Percentiles rank a stretch among this genome's conserved stretches.
These are phyloP conservation scores for Ivindomyrus marchei DNA, from an alignment of 2,113 vertebrate species.

Conservation along the genomic window DNA sequence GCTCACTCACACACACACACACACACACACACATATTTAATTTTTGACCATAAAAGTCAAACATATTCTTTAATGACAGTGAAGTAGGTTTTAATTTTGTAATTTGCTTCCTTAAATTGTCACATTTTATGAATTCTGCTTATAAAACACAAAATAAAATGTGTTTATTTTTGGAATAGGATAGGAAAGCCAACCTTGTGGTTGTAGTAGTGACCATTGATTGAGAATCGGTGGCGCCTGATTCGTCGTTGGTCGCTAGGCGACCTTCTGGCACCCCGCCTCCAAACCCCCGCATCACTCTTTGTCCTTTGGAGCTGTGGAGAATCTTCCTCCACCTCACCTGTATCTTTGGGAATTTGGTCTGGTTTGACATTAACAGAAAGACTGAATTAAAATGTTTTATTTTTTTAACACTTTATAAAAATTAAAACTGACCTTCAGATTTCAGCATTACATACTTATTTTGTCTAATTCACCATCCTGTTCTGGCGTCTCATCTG, in stretches of 20 bases:
- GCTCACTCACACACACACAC: too few relatives aligned
- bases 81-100: background rate
- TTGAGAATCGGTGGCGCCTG: slow-evolving; percentile 85
- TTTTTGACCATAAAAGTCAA: background rate
- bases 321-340: slow-evolving; percentile 56
- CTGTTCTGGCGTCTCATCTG: slow-evolving; percentile 34
- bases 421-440: background rate
- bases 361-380: background rate
- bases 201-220: slow-evolving; percentile 96
- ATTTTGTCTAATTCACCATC: background rate
- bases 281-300: slow-evolving; percentile 77
- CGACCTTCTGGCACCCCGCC: slow-evolving; percentile 67
- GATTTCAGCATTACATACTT: background rate
- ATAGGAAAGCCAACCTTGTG: slow-evolving; percentile 67
- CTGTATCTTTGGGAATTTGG: slow-evolving; percentile 32
- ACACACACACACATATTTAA: background rate
- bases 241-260: slow-evolving; percentile 79
- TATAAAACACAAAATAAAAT: background rate
- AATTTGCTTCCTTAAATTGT: background rate
- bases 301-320: slow-evolving; percentile 79
- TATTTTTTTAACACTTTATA: background rate
- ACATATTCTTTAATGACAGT: background rate
- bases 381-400: background rate
- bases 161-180: background rate
- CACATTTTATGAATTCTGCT: background rate